Conservation (phyloP, 2,888 invertebrate species). For the Scaptomyza cyrtandrae region DNA sequence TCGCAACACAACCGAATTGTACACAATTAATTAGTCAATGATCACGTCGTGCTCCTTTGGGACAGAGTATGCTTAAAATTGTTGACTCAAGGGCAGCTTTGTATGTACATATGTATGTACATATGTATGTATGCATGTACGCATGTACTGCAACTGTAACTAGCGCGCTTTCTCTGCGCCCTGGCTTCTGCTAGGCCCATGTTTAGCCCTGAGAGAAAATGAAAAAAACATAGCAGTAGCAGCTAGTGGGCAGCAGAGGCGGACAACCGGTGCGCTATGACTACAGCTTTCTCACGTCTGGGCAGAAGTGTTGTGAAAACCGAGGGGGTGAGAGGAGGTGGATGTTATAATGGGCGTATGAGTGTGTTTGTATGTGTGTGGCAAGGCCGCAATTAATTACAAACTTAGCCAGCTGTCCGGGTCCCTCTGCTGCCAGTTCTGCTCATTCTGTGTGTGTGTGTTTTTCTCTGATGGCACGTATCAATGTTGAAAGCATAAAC, state of each 20-base stretch:
- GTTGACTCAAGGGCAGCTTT: neutral
- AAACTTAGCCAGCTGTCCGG: constrained; percentile 73
- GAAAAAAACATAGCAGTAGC: constrained; percentile 36
- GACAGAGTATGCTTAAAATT: constrained; percentile 12
- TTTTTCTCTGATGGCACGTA: constrained; percentile 68
- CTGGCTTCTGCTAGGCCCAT: constrained; percentile 22
- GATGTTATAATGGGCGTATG: constrained; percentile 1
- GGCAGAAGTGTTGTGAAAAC: constrained; percentile 8
- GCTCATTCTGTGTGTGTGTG: constrained; percentile 3
- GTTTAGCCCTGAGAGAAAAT: constrained; percentile 23
- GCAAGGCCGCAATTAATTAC: constrained; percentile 80
- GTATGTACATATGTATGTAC: neutral
- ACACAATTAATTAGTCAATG: constrained; percentile 36
- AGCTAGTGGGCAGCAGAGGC: constrained; percentile 29
- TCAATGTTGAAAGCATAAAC: constrained; percentile 75
- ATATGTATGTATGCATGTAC: neutral
- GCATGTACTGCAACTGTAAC: constrained; percentile 60
- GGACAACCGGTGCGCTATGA: constrained; percentile 36
- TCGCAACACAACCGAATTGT: constrained; percentile 20
- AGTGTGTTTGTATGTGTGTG: constrained; percentile 36
- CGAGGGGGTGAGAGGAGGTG: constrained; percentile 5
- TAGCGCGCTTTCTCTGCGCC: constrained; percentile 64
- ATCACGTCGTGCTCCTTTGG: constrained; percentile 35
- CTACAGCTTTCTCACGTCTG: constrained; percentile 58
- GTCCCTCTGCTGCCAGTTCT: constrained; percentile 41